Conservation (phyloP, 2,888 invertebrate species). For the Xestia rhomboidea region DNA sequence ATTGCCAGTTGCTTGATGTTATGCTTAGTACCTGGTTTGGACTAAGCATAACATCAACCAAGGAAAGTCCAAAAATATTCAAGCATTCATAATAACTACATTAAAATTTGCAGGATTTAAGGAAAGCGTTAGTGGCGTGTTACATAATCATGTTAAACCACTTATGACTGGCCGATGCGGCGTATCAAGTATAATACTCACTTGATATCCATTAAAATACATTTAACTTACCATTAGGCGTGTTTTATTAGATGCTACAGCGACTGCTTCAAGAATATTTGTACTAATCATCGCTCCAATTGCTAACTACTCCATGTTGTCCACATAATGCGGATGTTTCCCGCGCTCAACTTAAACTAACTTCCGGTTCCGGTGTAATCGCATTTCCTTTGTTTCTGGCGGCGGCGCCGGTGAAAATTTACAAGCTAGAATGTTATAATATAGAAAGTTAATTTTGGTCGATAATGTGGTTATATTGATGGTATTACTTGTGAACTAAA, state of each 20-base stretch:
- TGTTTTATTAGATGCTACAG: not conserved
- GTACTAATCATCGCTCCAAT: constrained; percentile 9
- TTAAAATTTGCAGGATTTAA: not conserved
- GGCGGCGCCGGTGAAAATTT: constrained; percentile 77
- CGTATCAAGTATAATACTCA: not conserved
- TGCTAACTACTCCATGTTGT: constrained; percentile 37
- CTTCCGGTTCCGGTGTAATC: constrained; percentile 85
- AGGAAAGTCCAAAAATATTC: not conserved
- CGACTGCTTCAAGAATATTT: not conserved
- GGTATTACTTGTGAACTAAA: not conserved
- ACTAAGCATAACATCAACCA: not conserved
- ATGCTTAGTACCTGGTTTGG: not conserved
- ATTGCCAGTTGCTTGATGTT: not conserved
- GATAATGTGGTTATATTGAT: constrained; percentile 15
- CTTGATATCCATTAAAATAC: not conserved
- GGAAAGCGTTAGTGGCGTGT: not conserved
- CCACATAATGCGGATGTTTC: constrained; percentile 77
- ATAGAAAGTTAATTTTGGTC: constrained; percentile 57
- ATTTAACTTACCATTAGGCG: not conserved
- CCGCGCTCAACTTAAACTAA: constrained; percentile 83
- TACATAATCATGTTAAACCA: not conserved
- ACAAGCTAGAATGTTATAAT: constrained; percentile 70
- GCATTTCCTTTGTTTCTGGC: constrained; percentile 84
- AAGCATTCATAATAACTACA: not conserved
- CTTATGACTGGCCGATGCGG: not conserved